Conservation (phyloP, 1,140 invertebrate genomes). For the Ostrea denselamellosa region DNA sequence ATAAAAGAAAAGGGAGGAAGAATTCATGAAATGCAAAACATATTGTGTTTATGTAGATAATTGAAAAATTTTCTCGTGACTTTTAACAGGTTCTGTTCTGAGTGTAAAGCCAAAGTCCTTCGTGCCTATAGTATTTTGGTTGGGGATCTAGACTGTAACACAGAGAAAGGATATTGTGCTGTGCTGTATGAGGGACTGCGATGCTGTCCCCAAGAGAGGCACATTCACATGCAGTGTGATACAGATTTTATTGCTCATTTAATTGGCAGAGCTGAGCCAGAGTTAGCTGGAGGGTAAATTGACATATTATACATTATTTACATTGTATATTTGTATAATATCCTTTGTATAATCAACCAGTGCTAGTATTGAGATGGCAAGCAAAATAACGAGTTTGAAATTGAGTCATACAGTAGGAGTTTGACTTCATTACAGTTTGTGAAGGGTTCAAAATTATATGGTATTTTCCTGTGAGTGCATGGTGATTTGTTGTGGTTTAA, state of each 20-base stretch:
- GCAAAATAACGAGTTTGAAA: neutral
- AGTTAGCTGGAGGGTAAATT: constrained; percentile 75
- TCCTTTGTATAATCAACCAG: neutral
- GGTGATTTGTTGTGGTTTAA: no score
- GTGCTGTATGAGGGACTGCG: constrained; percentile 91
- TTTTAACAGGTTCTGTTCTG: constrained; percentile 88
- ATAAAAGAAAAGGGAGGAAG: no score
- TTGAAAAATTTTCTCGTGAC: neutral
- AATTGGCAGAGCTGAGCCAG: constrained; percentile 92
- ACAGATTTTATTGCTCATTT: constrained; percentile 92
- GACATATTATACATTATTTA: neutral
- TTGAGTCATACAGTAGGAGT: neutral
- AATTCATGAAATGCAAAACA: no score
- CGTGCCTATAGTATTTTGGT: constrained; percentile 91
- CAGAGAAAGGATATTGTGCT: constrained; percentile 93
- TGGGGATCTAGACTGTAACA: constrained; percentile 88
- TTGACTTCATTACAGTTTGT: no score
- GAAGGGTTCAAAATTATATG: no score
- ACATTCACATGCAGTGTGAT: constrained; percentile 91
- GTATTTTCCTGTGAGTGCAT: no score
- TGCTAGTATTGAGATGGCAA: no score
- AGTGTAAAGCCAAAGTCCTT: constrained; percentile 94
- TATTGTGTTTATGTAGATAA: neutral
- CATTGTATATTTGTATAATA: neutral
- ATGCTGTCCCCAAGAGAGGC: constrained; percentile 90